Base-by-base conservation (phyloP, 2,797 vertebrate genomes). In the Scleropages formosus region DNA sequence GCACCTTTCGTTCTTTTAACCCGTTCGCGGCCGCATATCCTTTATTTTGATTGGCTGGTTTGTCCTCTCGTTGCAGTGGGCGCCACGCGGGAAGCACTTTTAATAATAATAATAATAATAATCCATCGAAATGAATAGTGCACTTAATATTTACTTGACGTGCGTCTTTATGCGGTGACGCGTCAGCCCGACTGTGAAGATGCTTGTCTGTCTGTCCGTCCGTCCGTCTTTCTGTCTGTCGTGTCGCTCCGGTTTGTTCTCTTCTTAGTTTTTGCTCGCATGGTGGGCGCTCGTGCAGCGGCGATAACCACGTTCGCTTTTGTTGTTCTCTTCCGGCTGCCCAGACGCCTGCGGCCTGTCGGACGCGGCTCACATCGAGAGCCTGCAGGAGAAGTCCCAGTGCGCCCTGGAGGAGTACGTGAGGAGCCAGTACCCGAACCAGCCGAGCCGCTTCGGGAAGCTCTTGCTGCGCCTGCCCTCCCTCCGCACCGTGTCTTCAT, bases 351-450 rank as follows among this genome's bases (percentile, higher is more conserved):
- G 97, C 86, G 96, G 96, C 92, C 94, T 98, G 87, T 98, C 96
- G 85, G 97, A 98, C 85, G 95, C 95, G 74, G 96, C 95, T 83
- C 97, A 98, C 90, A 97, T 98, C 90, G 97, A 98, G 87, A 98
- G 96, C 88, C 94, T 98, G 77, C 97, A 98, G 84, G 97, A 98
- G 92, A 98, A 98, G 85, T 98, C 96, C 71, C 97, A 98, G 87
- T 98, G 97, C 83, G 97, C 97, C 67, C 91, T 98, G 87, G 97
- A 98, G 91, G 97, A 98, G 78, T 98, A 98, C 22, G 97, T 98
- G 85, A 91, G 97, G 87, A 98, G 97, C 94, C 97, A 98, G 88
- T 98, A 97, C 80, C 97, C 97, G 79, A 98, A 98, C 93, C 97
- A 98, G 82, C 97, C 97, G 75, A 98, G 96, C 89, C 96, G 97